Evolutionary conservation across 2,888 invertebrate genomes (phyloP), one percentile per base, ranked within the genome.

Genomic region (Tyria jacobaeae): DNA sequence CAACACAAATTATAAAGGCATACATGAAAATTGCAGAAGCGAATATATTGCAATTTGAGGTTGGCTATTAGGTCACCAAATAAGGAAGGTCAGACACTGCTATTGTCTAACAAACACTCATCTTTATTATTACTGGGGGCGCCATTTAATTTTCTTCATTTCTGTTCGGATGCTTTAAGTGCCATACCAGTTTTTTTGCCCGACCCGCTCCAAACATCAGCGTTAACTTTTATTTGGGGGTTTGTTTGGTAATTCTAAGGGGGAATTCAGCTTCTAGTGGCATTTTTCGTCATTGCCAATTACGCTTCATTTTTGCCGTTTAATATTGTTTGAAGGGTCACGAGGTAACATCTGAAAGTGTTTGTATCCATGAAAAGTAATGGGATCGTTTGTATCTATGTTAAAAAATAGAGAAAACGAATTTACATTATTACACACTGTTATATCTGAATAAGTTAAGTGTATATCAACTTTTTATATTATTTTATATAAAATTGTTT

Each of bases 111-210:
- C 82, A 81, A 83, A 86, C 80, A 85, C 80, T 80, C 81, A 85
- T 87, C 88, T 88, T 88, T 87, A 85, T 86, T 84, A 86, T 87
- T 79, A 85, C 82, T 74, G 75, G 75, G 74, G 55, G 60, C 68
- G 71, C 81, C 83, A 83, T 88, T 87, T 87, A 87, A 88, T 88
- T 87, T 88, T 84, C 86, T 82, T 81, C 73, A 75, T 57, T 68
- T 81, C 71, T 80, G 84, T 81, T 75, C 71, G 76, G 76, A 71
- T 78, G 79, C 80, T 84, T 84, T 81, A 78, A 81, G 80, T 76
- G 81, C 73, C 77, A 77, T 75, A 70, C 57, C 67, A 64, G 60
- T 73, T 79, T 79, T 75, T 58, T 73, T 68, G 64, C 62, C 50
- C 60, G 56, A 57, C 64, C 61, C 57, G 57, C 67, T 61, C 35